Evolutionary conservation across 2,888 invertebrate species (phyloP).

Genomic region (Tachina fera): DNA sequence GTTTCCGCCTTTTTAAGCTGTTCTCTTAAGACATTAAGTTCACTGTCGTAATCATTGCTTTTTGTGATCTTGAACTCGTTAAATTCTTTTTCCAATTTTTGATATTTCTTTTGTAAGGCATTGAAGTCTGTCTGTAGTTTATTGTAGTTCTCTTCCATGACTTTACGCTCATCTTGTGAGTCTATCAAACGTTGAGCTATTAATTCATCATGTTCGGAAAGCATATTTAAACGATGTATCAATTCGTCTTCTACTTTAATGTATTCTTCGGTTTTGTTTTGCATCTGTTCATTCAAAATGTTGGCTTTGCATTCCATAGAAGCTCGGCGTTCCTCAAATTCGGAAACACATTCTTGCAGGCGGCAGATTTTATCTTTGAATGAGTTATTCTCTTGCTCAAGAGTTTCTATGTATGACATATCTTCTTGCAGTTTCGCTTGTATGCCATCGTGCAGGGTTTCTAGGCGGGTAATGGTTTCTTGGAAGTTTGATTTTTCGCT

Average conservation of each 20-base stretch:
- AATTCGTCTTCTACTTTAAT: constrained; percentile 86
- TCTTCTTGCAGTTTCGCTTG: constrained; percentile 89
- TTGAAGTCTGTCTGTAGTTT: constrained; percentile 83
- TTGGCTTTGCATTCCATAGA: constrained; percentile 86
- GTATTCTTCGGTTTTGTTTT: constrained; percentile 86
- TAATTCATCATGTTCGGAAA: constrained; percentile 86
- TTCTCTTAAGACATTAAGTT: constrained; percentile 75
- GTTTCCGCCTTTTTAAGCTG: constrained; percentile 83
- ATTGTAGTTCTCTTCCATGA: constrained; percentile 82
- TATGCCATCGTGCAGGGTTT: constrained; percentile 80
- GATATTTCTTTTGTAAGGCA: constrained; percentile 82
- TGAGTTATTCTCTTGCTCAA: constrained; percentile 87
- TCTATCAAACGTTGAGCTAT: constrained; percentile 86
- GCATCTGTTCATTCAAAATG: constrained; percentile 86
- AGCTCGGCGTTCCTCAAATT: constrained; percentile 86
- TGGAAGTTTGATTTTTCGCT: constrained; percentile 78
- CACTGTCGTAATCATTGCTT: constrained; percentile 82
- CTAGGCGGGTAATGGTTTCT: constrained; percentile 77
- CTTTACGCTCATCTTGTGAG: constrained; percentile 84
- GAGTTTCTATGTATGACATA: constrained; percentile 88
- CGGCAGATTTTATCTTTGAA: constrained; percentile 86
- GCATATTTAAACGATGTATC: constrained; percentile 85
- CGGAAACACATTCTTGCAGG: constrained; percentile 87
- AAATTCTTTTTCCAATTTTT: constrained; percentile 83
- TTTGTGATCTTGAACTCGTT: constrained; percentile 77